Conservation (phyloP, 2,888 invertebrate species). For the Cerastoderma edule region DNA sequence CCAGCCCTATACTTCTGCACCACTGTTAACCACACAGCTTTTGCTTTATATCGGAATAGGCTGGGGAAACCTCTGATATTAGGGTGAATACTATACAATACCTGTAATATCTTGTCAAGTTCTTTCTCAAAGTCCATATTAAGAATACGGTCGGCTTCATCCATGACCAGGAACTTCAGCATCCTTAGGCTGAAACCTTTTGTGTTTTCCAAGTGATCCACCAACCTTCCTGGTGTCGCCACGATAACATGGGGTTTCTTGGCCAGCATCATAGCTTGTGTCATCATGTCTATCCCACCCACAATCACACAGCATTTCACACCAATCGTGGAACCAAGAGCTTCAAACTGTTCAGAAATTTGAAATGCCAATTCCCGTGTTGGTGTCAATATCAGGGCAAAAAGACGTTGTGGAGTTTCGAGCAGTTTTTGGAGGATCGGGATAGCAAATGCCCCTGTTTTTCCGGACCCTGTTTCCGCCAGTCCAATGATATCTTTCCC, state of each 20-base stretch:
- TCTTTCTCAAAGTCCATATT: slow-evolving; percentile 99
- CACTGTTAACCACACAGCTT: no score
- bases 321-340: slow-evolving; percentile 92
- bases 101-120: slow-evolving; percentile 94
- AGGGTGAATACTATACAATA: no score
- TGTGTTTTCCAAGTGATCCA: slow-evolving; percentile 98
- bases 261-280: slow-evolving; percentile 94
- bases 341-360: slow-evolving; percentile 99
- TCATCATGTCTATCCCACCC: slow-evolving; percentile 99
- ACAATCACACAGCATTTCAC: slow-evolving; percentile 91
- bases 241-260: slow-evolving; percentile 99
- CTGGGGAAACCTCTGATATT: no score
- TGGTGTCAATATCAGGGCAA: slow-evolving; percentile 92
- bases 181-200: slow-evolving; percentile 97
- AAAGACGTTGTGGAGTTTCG: slow-evolving; percentile 96
- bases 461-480: slow-evolving; percentile 96
- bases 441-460: slow-evolving; percentile 98
- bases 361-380: slow-evolving; percentile 99
- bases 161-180: slow-evolving; percentile 97
- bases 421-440: slow-evolving; percentile 96
- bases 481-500: slow-evolving; percentile 91
- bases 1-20: no score
- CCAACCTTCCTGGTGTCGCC: slow-evolving; percentile 96
- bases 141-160: slow-evolving; percentile 98
- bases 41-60: no score